These are phyloP conservation scores for Drosophila elegans DNA, from an alignment of 1,140 invertebrate species.

Conservation along the genomic window DNA sequence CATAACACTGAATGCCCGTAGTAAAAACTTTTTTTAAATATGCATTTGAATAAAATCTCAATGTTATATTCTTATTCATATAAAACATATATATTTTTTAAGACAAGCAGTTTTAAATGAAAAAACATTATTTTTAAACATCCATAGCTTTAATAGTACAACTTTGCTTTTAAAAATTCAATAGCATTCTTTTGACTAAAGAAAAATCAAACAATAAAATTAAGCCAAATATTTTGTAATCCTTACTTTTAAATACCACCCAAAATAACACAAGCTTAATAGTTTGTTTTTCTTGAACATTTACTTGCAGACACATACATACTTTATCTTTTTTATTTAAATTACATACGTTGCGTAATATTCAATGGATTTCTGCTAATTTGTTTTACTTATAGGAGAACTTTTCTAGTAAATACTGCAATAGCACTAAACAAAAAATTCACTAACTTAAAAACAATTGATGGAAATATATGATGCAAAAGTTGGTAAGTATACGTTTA, in stretches of 20 bases:
- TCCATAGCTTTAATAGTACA: no score
- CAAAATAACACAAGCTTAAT: neutral
- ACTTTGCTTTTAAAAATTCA: no score
- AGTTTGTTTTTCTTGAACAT: slow-evolving; percentile 29
- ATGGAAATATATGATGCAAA: slow-evolving; percentile 72
- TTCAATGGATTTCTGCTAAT: slow-evolving; percentile 52
- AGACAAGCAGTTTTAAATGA: no score
- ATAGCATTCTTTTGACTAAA: no score
- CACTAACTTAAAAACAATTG: slow-evolving; percentile 66
- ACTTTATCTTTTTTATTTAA: slow-evolving; percentile 1
- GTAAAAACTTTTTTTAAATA: neutral
- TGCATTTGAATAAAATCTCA: no score
- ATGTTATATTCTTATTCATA: no score
- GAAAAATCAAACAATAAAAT: neutral
- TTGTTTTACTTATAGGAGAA: slow-evolving; percentile 53
- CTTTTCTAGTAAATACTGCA: slow-evolving; percentile 74
- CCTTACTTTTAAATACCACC: neutral
- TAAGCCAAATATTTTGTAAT: neutral
- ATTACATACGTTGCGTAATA: slow-evolving; percentile 19
- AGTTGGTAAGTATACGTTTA: slow-evolving; percentile 33
- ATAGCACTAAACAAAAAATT: slow-evolving; percentile 77
- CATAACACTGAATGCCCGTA: neutral
- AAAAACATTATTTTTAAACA: no score
- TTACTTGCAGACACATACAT: slow-evolving; percentile 36
- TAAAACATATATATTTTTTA: no score